Evolutionary conservation across 2,113 vertebrate species (phyloP).

Genomic region (Eublepharis macularius): DNA sequence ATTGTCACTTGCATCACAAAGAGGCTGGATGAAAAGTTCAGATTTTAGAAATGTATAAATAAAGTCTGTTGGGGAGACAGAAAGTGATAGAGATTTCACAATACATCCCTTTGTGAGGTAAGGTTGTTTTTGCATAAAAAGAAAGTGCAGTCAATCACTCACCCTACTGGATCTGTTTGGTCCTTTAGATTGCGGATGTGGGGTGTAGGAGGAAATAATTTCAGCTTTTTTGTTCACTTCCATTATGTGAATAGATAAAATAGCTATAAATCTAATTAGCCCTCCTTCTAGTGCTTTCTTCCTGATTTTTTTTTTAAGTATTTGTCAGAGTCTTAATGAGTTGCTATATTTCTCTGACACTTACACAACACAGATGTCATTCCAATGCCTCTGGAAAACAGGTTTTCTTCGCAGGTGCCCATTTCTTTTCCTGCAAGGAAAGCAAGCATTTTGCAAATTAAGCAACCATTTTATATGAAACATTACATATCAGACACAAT

Average conservation of each 20-base stretch:
- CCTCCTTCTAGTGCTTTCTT: background rate
- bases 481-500: conserved; percentile 54
- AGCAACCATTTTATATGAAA: conserved; percentile 46
- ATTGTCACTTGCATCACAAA: no score
- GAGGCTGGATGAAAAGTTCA: no score
- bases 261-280: background rate
- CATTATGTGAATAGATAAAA: conserved; percentile 13
- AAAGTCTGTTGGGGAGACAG: no score
- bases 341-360: conserved; percentile 49
- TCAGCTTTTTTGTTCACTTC: background rate
- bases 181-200: background rate
- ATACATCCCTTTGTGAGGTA: background rate
- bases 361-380: conserved; percentile 58
- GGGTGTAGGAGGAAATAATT: conserved; percentile 8
- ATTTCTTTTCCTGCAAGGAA: conserved; percentile 48
- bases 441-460: conserved; percentile 56
- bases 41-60: no score
- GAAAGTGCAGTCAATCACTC: background rate
- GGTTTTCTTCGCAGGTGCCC: conserved; percentile 66
- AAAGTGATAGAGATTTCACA: no score
- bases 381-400: conserved; percentile 49
- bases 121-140: background rate
- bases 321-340: conserved; percentile 33
- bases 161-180: background rate
- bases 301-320: background rate